Evolutionary conservation across 2,113 vertebrate genomes (phyloP).

Genomic region (Muscicapa adusta): DNA sequence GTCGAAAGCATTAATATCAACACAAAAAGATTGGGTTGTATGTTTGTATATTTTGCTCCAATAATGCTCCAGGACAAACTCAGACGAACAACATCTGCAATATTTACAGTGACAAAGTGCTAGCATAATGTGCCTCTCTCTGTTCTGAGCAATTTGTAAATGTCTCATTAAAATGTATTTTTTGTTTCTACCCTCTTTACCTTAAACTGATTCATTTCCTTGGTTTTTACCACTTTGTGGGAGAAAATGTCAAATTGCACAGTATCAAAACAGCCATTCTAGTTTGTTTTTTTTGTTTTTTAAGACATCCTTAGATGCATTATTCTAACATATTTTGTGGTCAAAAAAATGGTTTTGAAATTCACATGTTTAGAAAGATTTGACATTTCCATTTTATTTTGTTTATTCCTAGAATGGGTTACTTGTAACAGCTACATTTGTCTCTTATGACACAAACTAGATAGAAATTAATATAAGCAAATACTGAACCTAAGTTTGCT

Average conservation of each 20-base stretch:
- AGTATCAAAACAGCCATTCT: neutral
- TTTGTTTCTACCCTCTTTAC: conserved; percentile 42
- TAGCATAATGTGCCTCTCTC: neutral
- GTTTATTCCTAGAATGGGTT: neutral
- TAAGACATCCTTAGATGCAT: neutral
- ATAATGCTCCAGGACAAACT: conserved; percentile 51
- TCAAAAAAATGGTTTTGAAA: neutral
- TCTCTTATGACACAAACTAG: neutral
- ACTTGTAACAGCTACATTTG: neutral
- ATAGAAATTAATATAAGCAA: neutral
- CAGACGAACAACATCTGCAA: conserved; percentile 34
- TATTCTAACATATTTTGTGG: neutral
- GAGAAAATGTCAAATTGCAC: conserved; percentile 43
- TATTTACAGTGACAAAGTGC: conserved; percentile 59
- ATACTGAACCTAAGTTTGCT: neutral
- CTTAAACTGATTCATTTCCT: conserved; percentile 22
- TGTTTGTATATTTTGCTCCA: conserved; percentile 40
- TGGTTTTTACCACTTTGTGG: neutral
- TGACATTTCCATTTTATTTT: neutral
- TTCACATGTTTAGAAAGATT: neutral
- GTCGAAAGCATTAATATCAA: conserved; percentile 32
- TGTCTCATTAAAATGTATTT: conserved; percentile 66
- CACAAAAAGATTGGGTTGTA: neutral
- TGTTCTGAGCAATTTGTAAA: conserved; percentile 59
- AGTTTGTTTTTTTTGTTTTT: neutral